These are phyloP conservation scores for Staurois parvus DNA, from an alignment of 2,797 vertebrate species.

Conservation along the genomic window DNA sequence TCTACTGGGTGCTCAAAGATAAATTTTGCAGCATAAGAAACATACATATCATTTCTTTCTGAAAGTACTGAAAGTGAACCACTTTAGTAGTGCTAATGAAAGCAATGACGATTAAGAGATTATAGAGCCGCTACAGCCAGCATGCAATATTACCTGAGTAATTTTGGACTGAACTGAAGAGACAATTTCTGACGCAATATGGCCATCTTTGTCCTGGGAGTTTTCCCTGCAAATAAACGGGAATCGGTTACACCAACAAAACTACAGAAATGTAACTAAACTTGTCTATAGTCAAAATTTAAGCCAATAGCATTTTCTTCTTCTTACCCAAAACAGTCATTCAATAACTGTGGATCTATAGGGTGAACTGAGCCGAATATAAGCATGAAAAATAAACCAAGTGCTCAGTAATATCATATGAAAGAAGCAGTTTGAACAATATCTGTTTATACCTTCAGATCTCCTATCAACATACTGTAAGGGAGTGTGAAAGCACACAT, in stretches of 20 bases:
- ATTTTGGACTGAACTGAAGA: conserved; percentile 98
- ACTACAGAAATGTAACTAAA: neutral
- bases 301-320: neutral
- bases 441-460: too few relatives aligned
- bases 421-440: too few relatives aligned
- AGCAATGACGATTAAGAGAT: conserved; percentile 15
- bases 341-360: too few relatives aligned
- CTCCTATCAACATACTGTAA: too few relatives aligned
- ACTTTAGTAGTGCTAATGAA: neutral
- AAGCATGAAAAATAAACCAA: too few relatives aligned
- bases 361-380: too few relatives aligned
- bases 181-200: conserved; percentile 91
- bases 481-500: too few relatives aligned
- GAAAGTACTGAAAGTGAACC: neutral
- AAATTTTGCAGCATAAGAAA: conserved; percentile 10
- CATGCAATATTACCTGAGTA: conserved; percentile 87
- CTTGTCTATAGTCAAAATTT: neutral
- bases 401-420: too few relatives aligned
- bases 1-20: conserved; percentile 4
- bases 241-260: neutral
- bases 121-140: neutral
- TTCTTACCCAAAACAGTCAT: too few relatives aligned
- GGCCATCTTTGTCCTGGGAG: conserved; percentile 94
- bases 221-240: conserved; percentile 78
- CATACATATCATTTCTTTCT: conserved; percentile 5